Conservation (phyloP, 2,888 invertebrate species). For the Rhamphomyia laevipes region DNA sequence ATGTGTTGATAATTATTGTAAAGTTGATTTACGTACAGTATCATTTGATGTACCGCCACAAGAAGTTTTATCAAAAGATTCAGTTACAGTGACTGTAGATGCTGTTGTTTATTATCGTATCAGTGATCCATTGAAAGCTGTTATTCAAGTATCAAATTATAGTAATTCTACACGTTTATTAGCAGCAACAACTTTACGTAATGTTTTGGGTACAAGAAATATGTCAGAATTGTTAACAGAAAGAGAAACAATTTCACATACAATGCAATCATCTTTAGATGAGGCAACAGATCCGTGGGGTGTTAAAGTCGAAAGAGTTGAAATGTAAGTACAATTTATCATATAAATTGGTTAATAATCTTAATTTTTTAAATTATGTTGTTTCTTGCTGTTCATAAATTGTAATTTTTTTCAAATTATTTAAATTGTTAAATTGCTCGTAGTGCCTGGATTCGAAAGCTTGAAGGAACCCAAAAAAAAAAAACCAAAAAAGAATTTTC, state of each 20-base stretch:
- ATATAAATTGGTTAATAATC: no score
- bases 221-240: conserved; percentile 86
- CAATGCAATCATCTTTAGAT: conserved; percentile 75
- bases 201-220: conserved; percentile 85
- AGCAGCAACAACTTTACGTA: conserved; percentile 75
- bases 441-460: no score
- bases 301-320: conserved; percentile 86
- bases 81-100: conserved; percentile 88
- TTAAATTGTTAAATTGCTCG: no score
- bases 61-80: conserved; percentile 87
- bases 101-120: conserved; percentile 79
- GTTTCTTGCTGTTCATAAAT: no score
- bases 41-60: conserved; percentile 95
- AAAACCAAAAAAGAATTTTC: no score
- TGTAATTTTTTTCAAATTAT: no score
- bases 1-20: conserved; percentile 85
- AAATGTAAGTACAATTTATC: conserved; percentile 59
- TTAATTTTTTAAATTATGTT: no score
- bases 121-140: conserved; percentile 64
- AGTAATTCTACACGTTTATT: conserved; percentile 72
- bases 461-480: no score
- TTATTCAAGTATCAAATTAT: conserved; percentile 61
- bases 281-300: conserved; percentile 78
- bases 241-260: conserved; percentile 79
- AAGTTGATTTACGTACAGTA: conserved; percentile 85